Percentiles rank a stretch among this genome's conserved stretches.
These are phyloP conservation scores for Caenorhabditis remanei DNA, from an alignment of 1,140 invertebrate species.

Conservation along the genomic window DNA sequence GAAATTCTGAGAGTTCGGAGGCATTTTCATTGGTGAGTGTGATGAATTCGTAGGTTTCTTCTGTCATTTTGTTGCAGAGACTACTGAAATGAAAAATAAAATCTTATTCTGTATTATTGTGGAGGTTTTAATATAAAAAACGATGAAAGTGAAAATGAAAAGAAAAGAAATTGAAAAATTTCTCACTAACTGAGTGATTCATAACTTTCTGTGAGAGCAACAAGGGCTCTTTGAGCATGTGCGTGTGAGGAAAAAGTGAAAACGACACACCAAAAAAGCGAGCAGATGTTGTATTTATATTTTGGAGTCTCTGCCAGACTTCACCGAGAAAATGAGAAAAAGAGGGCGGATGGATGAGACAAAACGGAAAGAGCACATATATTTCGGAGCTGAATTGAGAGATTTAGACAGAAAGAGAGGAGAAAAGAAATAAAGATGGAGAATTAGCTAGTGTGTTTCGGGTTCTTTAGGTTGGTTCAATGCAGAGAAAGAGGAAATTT, in stretches of 20 bases:
- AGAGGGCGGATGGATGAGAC: constrained; percentile 41
- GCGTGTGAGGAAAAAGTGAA: background rate
- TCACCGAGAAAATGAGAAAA: background rate
- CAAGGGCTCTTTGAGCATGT: background rate
- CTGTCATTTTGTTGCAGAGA: background rate
- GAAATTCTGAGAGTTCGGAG: background rate
- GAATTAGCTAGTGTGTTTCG: constrained; percentile 20
- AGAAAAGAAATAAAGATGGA: background rate
- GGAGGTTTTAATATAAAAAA: background rate
- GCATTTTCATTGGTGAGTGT: background rate
- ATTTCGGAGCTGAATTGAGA: background rate
- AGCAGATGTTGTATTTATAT: constrained; percentile 15
- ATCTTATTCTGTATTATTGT: background rate
- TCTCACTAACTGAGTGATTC: background rate
- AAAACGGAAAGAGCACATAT: background rate
- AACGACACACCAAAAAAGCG: background rate
- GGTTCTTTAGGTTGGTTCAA: background rate
- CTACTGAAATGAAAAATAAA: background rate
- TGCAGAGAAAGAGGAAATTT: background rate
- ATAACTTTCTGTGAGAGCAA: background rate
- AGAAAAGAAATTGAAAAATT: too few relatives aligned
- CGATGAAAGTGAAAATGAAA: background rate
- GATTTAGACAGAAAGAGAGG: background rate
- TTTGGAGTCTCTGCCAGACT: background rate
- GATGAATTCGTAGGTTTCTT: background rate